phyloP scores from a whole-genome alignment of 1,140 invertebrate genomes.

The Bombus confusus region DNA sequence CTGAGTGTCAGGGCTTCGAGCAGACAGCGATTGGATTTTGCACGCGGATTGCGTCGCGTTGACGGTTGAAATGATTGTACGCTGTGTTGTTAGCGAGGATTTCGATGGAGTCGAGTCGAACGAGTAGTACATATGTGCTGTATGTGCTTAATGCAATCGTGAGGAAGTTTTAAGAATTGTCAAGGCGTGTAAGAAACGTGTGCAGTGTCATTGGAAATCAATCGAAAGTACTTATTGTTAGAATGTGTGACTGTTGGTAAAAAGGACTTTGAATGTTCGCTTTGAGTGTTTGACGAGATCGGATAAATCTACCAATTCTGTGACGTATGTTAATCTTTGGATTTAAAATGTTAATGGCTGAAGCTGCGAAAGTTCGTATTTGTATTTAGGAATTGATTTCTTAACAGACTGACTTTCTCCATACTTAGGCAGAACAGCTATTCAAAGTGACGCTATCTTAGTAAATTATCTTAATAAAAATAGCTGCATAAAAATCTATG shows the following conservation, averaged over 20 bases:
- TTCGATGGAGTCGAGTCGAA: neutral
- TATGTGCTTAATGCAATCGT: neutral
- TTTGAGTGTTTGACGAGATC: conserved; percentile 2
- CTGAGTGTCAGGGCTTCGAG: neutral
- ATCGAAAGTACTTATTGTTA: conserved; percentile 1
- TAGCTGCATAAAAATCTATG: too few relatives aligned
- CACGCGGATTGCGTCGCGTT: neutral
- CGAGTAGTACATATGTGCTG: neutral
- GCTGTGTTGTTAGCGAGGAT: neutral
- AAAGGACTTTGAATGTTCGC: neutral
- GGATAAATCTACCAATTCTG: neutral
- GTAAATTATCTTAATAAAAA: neutral
- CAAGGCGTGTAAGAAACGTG: neutral
- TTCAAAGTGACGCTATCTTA: neutral
- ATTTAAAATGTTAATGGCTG: too few relatives aligned
- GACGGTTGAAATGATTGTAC: conserved; percentile 3
- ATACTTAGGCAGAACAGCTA: too few relatives aligned
- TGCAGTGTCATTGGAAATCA: neutral
- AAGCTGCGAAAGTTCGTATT: too few relatives aligned
- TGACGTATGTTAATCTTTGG: neutral
- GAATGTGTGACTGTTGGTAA: neutral
- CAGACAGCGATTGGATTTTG: conserved; percentile 5
- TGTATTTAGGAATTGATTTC: too few relatives aligned
- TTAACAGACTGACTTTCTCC: too few relatives aligned
- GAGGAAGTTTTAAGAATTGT: neutral